Evolutionary conservation across 2,113 vertebrate genomes (phyloP), one percentile per base, ranked within the genome.

Genomic region (Lagopus muta): DNA sequence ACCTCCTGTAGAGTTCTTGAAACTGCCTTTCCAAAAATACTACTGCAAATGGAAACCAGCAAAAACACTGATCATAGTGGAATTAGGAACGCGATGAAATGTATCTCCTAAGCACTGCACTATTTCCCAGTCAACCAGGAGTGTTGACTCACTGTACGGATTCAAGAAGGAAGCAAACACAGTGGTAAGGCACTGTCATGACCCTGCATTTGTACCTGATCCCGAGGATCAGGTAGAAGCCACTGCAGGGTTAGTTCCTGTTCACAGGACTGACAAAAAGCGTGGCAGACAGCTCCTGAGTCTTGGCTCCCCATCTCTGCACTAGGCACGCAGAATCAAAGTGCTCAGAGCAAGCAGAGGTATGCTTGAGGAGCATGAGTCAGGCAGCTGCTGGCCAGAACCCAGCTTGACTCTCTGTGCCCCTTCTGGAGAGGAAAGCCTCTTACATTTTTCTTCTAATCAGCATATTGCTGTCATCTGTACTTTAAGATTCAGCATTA

Each of bases 101-200:
- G 17, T 1, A 1, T 40, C 61, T 40, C 19, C 9, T 60, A 72
- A 71, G 52, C n/a, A 47, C 17, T 20, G 47, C 20, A 8, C 15
- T 7, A 5, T 18, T 86, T 61, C 70, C 52, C 32, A 57, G 22
- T 70, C 55, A 55, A 17, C 11, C 42, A 69, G 47, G 34, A 38
- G 1, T 94, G 76, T 47, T 92, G 65, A 57, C 65, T 83, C 17
- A 17, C 36, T 74, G 10, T 27, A 78, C 5, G 9, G 86, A 90
- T 82, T 92, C 74, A 92, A 61, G 6, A 72, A 61, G 19, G 54
- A 84, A 86, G 54, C 27, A 89, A 93, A 92, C 60, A 86, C 17
- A 82, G 58, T 13, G 40, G 22, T 3, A 15, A 89, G 78, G 38
- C 40, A 50, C 32, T 50, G 71, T 48, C 74, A 54, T 62, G 36